phyloP scores from a whole-genome alignment of 1,140 invertebrate species.

The Argopecten irradians region DNA sequence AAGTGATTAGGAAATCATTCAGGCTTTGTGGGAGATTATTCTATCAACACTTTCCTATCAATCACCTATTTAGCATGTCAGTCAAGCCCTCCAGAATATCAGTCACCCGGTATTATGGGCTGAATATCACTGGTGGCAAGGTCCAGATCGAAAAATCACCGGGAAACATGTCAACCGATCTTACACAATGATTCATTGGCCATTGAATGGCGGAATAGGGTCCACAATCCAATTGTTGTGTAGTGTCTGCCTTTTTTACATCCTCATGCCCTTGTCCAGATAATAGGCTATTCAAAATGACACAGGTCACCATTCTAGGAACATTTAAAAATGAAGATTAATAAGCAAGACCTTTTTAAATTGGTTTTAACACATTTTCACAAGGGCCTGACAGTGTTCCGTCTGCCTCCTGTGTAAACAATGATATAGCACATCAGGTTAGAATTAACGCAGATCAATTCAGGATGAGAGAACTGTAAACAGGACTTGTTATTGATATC shows the following conservation, averaged over 20 bases:
- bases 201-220: constrained; percentile 1
- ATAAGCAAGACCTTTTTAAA: background rate
- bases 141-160: constrained; percentile 20
- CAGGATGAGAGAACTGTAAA: background rate
- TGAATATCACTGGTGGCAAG: constrained; percentile 8
- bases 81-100: constrained; percentile 14
- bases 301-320: background rate
- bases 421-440: background rate
- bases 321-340: background rate
- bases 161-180: background rate
- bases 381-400: background rate
- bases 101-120: background rate
- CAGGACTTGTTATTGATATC: background rate
- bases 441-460: background rate
- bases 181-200: background rate
- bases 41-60: constrained; percentile 3
- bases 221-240: background rate
- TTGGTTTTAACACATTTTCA: background rate
- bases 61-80: constrained; percentile 21
- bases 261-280: background rate
- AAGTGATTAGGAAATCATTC: constrained; percentile 17
- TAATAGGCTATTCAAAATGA: background rate
- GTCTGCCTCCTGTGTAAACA: constrained; percentile 6
- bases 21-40: constrained; percentile 21
- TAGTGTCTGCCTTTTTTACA: background rate